Evolutionary conservation across 2,888 invertebrate genomes (phyloP).

Genomic region (Drosophila mettleri): DNA sequence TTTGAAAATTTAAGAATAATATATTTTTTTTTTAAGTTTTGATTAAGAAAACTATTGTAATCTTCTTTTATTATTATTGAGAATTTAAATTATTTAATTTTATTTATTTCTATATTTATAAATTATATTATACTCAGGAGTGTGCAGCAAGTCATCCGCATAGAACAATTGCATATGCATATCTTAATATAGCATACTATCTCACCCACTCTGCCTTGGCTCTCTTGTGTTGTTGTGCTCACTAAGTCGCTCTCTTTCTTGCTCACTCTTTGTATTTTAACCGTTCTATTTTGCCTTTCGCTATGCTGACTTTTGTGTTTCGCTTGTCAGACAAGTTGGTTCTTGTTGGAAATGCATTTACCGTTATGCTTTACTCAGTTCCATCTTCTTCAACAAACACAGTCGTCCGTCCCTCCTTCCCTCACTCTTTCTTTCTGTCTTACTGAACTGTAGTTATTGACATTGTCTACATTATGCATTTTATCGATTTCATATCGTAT

Average conservation of each 20-base stretch:
- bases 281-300: slow-evolving; percentile 18
- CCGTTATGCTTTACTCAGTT: slow-evolving; percentile 44
- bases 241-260: neutral
- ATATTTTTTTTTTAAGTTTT: neutral
- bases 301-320: slow-evolving; percentile 30
- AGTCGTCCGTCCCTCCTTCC: neutral
- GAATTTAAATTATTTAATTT: slow-evolving; percentile 7
- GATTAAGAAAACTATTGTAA: neutral
- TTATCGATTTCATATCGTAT: slow-evolving; percentile 58
- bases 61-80: neutral
- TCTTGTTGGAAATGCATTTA: slow-evolving; percentile 37
- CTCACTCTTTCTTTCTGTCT: neutral
- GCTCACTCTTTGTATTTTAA: neutral
- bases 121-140: slow-evolving; percentile 6
- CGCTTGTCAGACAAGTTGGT: slow-evolving; percentile 31
- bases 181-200: slow-evolving; percentile 57
- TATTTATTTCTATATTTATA: slow-evolving; percentile 13
- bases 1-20: neutral
- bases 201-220: slow-evolving; percentile 11
- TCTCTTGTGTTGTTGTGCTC: neutral
- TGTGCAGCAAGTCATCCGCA: slow-evolving; percentile 18
- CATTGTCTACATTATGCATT: slow-evolving; percentile 51
- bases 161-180: slow-evolving; percentile 45
- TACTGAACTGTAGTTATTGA: slow-evolving; percentile 38
- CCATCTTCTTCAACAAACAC: slow-evolving; percentile 16